Conservation (phyloP, 2,888 invertebrate genomes). For the Empis stercorea region DNA sequence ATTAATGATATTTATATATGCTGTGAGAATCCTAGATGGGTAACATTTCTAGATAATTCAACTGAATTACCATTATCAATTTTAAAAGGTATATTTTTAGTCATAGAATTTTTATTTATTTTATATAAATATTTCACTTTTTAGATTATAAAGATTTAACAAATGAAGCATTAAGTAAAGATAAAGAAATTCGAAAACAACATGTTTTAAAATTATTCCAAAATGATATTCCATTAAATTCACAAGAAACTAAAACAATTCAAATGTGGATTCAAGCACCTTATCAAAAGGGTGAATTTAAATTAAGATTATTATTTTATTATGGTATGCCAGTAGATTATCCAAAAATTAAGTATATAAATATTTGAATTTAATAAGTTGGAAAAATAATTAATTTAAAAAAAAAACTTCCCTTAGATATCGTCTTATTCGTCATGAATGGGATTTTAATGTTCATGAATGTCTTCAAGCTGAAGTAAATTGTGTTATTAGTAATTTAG, state of each 20-base stretch:
- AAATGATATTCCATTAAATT: conserved; percentile 21
- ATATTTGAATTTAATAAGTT: neutral
- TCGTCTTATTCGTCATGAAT: conserved; percentile 49
- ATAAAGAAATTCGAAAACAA: conserved; percentile 34
- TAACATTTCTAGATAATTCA: conserved; percentile 28
- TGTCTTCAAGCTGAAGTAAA: conserved; percentile 43
- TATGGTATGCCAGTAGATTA: conserved; percentile 42
- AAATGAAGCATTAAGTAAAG: conserved; percentile 33
- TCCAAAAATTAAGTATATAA: conserved; percentile 31
- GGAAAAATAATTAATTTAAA: neutral
- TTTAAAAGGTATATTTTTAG: conserved; percentile 23
- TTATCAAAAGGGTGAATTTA: conserved; percentile 46
- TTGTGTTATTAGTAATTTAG: conserved; percentile 38
- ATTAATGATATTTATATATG: conserved; percentile 48
- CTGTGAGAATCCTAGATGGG: conserved; percentile 31
- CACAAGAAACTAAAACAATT: conserved; percentile 28
- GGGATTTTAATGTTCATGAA: conserved; percentile 49
- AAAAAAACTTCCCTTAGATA: conserved; percentile 31
- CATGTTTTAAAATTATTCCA: conserved; percentile 30
- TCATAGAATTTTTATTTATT: neutral
- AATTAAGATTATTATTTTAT: conserved; percentile 58
- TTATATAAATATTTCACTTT: neutral
- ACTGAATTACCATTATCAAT: conserved; percentile 30
- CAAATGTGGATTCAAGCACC: conserved; percentile 58
- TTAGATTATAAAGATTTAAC: conserved; percentile 28